These are phyloP conservation scores for Sebastes fasciatus DNA, from an alignment of 2,113 vertebrate genomes.

Conservation along the genomic window DNA sequence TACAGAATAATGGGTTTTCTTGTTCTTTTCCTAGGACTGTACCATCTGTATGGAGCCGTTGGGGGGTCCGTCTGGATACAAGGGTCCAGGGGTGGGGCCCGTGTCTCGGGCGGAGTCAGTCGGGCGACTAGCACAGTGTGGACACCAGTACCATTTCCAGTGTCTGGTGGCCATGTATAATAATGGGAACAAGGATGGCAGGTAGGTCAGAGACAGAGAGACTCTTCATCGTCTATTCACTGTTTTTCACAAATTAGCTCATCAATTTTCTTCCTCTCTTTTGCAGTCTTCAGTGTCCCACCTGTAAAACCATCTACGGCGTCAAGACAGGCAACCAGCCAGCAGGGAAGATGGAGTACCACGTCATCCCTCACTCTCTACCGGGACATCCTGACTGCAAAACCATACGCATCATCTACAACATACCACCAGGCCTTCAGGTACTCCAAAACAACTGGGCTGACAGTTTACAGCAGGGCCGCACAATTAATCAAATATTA, in stretches of 20 bases:
- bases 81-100: constrained; percentile 85
- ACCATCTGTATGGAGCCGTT: constrained; percentile 96
- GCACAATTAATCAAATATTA: no score
- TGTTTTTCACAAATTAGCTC: background rate
- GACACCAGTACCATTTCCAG: constrained; percentile 93
- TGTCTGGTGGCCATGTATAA: constrained; percentile 98
- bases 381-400: constrained; percentile 94
- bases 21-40: constrained; percentile 85
- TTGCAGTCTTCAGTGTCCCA: constrained; percentile 93
- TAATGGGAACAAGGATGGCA: constrained; percentile 97
- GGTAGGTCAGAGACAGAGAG: constrained; percentile 43
- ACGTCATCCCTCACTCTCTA: constrained; percentile 94
- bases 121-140: constrained; percentile 90
- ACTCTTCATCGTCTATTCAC: background rate
- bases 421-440: constrained; percentile 95
- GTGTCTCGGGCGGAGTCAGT: constrained; percentile 89
- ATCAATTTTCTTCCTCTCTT: background rate
- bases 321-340: constrained; percentile 97
- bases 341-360: constrained; percentile 97
- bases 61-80: constrained; percentile 91
- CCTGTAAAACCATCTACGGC: constrained; percentile 97
- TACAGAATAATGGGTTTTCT: background rate
- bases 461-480: no score
- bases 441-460: constrained; percentile 67
- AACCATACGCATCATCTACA: constrained; percentile 96